Base-by-base conservation (phyloP, 2,797 vertebrate species). In the Acipenser ruthenus region DNA sequence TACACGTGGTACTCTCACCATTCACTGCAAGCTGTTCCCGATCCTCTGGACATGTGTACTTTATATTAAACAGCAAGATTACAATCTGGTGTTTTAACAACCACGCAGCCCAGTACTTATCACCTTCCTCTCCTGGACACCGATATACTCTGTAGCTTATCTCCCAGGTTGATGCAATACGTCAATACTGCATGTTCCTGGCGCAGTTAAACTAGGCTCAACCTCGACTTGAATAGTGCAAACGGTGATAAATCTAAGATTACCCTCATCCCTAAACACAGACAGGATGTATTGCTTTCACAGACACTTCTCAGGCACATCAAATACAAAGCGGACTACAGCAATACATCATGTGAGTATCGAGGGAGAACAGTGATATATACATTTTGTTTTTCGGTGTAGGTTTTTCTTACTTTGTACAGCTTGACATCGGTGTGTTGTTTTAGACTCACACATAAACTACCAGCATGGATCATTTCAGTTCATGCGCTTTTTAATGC, bases 261-360 rank as follows among this genome's bases (percentile, higher is more conserved):
- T 68, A 68, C 49, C 66, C 66, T 63, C 55, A 63, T 65, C 66
- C 66, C 59, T 68, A 71, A 71, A 71, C 56, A 71, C 66, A 56
- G 62, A 8, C 56, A 61, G 59, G 65, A 64, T 64, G 61, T 66
- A 64, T 60, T 59, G 55, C 65, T 56, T 50, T 60, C 65, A 59
- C 51, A 58, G 50, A 15, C 61, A 50, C 61, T 62, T 68, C 67
- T 68, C 61, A 51, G 61, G 72, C 78, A 69, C 66, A 65, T 64
- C 59, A 65, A 68, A 71, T 76, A 65, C 2, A 18, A 8, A 68
- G 55, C 13, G 55, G 55, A 58, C 23, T 18, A 65, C 51, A 18
- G 61, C 59, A 59, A 70, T 70, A 67, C 69, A 70, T 70, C 69
- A 70, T 53, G 48, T 12, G 15, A n/a, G 61, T 63, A 67, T 53